Base-by-base conservation (phyloP, 1,140 invertebrate species). In the Eumeta japonica region DNA sequence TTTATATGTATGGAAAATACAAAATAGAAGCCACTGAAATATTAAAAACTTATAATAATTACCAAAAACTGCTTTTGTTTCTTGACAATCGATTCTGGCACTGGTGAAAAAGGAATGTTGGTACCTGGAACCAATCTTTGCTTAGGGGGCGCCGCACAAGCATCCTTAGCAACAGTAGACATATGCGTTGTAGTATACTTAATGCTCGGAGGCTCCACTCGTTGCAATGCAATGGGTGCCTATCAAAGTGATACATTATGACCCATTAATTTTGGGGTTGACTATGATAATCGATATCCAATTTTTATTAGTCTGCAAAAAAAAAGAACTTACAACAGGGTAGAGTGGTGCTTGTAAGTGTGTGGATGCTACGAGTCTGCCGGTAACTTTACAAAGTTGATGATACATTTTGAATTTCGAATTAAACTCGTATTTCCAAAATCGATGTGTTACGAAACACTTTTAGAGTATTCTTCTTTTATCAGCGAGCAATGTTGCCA, bases 371-470 rank as follows among this genome's bases (percentile, higher is more conserved):
- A 74, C 55, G 16, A 74, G 50, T 45, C 68, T 59, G 35, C 68
- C 68, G 16, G 64, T 59, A 43, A 61, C 36, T 58, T 41, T 62
- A 44, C 56, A 57, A 12, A 71, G 45, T 55, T 73, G 65, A 39
- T 73, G 61, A 48, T 70, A 73, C 65, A 73, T 73, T 46, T 55
- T 61, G 50, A 4, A 9, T 24, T 19, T 27, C 45, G 35, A 45
- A 43, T 43, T n/a, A n/a, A n/a, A n/a, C n/a, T n/a, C n/a, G n/a
- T n/a, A n/a, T n/a, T n/a, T n/a, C n/a, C n/a, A n/a, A n/a, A 41
- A 43, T 52, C 47, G 46, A 59, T 51, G 57, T 65, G 54, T 73
- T 73, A 71, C 68, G 68, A 71, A 73, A 73, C 68, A 73, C n/a
- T n/a, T n/a, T n/a, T n/a, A n/a, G n/a, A n/a, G n/a, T n/a, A n/a